These are phyloP conservation scores for Oxyura jamaicensis DNA, from an alignment of 2,113 vertebrate species.

Conservation along the genomic window DNA sequence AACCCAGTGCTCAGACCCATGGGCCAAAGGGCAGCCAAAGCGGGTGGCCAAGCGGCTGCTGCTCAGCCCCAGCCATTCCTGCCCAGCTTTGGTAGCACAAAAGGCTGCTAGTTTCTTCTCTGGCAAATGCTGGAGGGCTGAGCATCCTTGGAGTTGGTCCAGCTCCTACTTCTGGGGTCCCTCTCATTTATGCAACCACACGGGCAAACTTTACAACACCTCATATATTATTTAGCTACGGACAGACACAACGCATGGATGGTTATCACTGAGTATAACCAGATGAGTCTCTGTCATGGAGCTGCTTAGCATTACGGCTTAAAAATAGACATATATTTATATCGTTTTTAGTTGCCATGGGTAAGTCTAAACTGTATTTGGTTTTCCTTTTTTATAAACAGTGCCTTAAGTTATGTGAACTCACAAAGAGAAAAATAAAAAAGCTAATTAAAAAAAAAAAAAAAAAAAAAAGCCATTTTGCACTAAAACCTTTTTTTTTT, in stretches of 20 bases:
- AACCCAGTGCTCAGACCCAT: not conserved
- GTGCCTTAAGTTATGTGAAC: not conserved
- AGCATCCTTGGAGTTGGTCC: not conserved
- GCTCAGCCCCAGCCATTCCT: not conserved
- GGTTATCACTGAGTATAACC: not conserved
- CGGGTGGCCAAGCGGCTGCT: fast-evolving
- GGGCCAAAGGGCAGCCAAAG: not conserved
- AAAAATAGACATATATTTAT: constrained; percentile 23
- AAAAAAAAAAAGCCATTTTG: not conserved
- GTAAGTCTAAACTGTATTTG: not conserved
- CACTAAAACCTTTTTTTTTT: not conserved
- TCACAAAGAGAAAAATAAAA: not conserved
- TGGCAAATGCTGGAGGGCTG: fast-evolving
- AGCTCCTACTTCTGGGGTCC: not conserved
- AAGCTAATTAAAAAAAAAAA: not conserved
- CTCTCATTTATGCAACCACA: not conserved
- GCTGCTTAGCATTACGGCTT: not conserved
- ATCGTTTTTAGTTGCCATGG: not conserved
- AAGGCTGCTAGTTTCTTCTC: not conserved
- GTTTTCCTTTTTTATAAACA: not conserved
- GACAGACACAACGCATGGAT: not conserved
- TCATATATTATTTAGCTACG: not conserved
- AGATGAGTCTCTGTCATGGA: not conserved
- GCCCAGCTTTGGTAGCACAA: not conserved
- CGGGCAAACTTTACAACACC: fast-evolving